phyloP scores from a whole-genome alignment of 1,140 invertebrate genomes.

The Plodia interpunctella region DNA sequence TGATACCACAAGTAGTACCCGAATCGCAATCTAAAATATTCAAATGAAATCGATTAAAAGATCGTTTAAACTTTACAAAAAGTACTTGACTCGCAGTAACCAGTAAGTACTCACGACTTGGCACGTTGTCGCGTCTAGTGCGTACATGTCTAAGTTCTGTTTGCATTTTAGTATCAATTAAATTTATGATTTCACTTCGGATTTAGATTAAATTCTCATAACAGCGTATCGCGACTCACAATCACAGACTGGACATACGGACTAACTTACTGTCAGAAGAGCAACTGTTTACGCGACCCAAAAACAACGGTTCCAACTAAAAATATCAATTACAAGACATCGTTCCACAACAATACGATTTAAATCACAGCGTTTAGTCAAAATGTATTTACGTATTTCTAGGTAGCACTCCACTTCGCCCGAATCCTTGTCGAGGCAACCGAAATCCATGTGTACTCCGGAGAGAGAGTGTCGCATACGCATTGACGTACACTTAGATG shows the following conservation, averaged over 20 bases:
- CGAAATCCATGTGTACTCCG: constrained; percentile 67
- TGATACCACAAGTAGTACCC: constrained; percentile 69
- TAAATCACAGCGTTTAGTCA: constrained; percentile 54
- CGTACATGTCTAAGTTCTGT: constrained; percentile 54
- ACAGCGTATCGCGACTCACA: constrained; percentile 54
- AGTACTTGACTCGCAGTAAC: too few relatives aligned
- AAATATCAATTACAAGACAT: constrained; percentile 74
- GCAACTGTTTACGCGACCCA: constrained; percentile 71
- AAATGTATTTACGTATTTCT: constrained; percentile 75
- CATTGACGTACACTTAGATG: constrained; percentile 45
- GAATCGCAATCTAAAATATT: constrained; percentile 71
- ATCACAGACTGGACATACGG: constrained; percentile 55
- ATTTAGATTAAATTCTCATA: constrained; percentile 42
- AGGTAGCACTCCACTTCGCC: constrained; percentile 76
- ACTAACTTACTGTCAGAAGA: constrained; percentile 66
- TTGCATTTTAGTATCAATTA: constrained; percentile 36
- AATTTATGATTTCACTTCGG: background rate
- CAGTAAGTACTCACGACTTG: constrained; percentile 63
- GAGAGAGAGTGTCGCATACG: constrained; percentile 40
- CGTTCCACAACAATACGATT: constrained; percentile 54
- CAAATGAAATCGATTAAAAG: constrained; percentile 24
- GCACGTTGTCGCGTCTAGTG: constrained; percentile 63
- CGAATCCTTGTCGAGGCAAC: constrained; percentile 73
- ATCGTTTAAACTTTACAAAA: too few relatives aligned
- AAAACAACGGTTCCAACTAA: constrained; percentile 72